Evolutionary conservation across 2,113 vertebrate genomes (phyloP), one percentile per base, ranked within the genome.

Genomic region (Ictalurus furcatus): DNA sequence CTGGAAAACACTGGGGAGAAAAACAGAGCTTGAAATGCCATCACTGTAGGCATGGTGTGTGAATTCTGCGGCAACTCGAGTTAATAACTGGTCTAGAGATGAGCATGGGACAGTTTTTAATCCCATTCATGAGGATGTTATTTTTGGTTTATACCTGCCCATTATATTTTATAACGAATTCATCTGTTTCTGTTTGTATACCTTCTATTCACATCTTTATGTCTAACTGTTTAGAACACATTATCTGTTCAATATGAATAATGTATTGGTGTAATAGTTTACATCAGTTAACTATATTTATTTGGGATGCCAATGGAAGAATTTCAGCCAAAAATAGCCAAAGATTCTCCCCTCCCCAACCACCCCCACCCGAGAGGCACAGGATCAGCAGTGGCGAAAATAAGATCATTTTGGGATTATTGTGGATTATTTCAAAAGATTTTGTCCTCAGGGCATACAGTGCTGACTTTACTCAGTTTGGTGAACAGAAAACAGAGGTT

Each of bases 401-500:
- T 88, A 86, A 88, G 87, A 56, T 25, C 80, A 88, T 90, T 87
- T 81, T 69, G 40, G 58, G 74, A 90, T 52, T 52, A 52, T 52
- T 88, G 76, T 85, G 65, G 84, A 88, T 88, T 88, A 85, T 90
- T 82, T 84, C 8, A 48, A 83, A 88, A 56, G 44, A 88, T 82
- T 78, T 74, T 86, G 52, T 65, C 89, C 76, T 44, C 78, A 37
- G 87, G 81, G 67, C 67, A 54, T 69, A 44, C 17, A 86, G 25
- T 83, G 84, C 87, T 90, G 84, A 82, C 76, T 87, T 69, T 86
- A 88, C 78, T 83, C 59, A 63, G 73, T 86, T 78, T 86, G 48
- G 30, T 74, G 40, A 90, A 71, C 28, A 58, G 56, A 85, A 52
- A 61, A 88, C 76, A 88, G 65, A 86, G 30, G 67, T 61, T 48